These are phyloP conservation scores for Globia sparganii DNA, from an alignment of 2,888 invertebrate species.

Conservation along the genomic window DNA sequence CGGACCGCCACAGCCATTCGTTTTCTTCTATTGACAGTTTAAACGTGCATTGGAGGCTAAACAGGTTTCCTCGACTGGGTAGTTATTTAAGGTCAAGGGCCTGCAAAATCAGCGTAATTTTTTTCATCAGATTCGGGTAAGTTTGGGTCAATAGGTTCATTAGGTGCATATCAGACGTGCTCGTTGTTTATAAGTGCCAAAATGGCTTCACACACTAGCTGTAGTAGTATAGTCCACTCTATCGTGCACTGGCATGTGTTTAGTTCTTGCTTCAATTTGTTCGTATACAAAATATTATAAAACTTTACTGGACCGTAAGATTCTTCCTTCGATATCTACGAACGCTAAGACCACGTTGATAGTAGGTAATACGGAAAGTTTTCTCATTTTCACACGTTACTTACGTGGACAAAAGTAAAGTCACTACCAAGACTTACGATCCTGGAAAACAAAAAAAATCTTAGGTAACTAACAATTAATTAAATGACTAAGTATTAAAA, in stretches of 20 bases:
- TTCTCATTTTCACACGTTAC: conserved; percentile 46
- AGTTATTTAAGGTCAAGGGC: conserved; percentile 13
- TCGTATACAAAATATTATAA: conserved; percentile 49
- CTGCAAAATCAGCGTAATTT: conserved; percentile 19
- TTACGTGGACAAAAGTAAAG: conserved; percentile 18
- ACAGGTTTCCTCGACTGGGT: conserved; percentile 8
- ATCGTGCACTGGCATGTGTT: conserved; percentile 1
- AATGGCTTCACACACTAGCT: neutral
- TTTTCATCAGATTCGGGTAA: neutral
- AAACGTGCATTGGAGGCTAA: conserved; percentile 41
- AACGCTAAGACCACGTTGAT: conserved; percentile 40
- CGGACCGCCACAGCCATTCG: conserved; percentile 28
- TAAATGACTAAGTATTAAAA: neutral
- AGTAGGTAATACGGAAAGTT: conserved; percentile 54
- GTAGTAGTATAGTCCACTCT: no score
- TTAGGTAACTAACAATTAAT: neutral
- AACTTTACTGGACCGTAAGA: conserved; percentile 47
- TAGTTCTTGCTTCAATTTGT: conserved; percentile 44
- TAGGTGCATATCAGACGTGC: neutral
- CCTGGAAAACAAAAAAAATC: neutral
- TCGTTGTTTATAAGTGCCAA: neutral
- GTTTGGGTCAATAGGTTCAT: conserved; percentile 7
- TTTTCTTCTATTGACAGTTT: conserved; percentile 47
- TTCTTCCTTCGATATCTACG: conserved; percentile 27
- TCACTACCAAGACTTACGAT: neutral